Percentiles rank a stretch among this genome's conserved stretches.
These are phyloP conservation scores for Takifugu bimaculatus DNA, from an alignment of 2,113 vertebrate species.

Conservation along the genomic window DNA sequence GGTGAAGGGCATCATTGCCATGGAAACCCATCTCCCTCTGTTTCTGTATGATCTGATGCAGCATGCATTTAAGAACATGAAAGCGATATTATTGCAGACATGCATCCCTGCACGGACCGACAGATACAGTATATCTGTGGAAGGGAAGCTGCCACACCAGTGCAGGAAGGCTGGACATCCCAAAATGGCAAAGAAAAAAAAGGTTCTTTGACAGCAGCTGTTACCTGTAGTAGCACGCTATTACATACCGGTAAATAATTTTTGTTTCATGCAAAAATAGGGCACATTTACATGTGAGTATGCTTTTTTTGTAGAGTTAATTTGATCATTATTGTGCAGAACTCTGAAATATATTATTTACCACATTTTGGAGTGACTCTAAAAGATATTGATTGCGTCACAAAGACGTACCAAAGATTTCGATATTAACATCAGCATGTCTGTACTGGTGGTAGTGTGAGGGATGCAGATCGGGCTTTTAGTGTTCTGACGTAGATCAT, in stretches of 20 bases:
- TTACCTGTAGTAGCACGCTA: conserved; percentile 4
- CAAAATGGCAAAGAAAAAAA: background rate
- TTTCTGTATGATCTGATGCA: conserved; percentile 53
- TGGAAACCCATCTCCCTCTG: conserved; percentile 70
- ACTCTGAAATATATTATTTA: no score
- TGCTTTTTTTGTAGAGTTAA: no score
- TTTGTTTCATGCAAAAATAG: background rate
- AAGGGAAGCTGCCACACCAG: background rate
- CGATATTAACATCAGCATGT: no score
- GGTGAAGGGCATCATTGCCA: conserved; percentile 59
- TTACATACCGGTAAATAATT: conserved; percentile 4
- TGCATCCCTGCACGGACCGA: background rate
- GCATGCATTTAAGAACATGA: conserved; percentile 43
- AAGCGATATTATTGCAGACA: conserved; percentile 19
- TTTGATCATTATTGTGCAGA: no score
- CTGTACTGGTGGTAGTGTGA: no score
- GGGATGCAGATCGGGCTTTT: no score
- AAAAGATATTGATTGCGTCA: no score
- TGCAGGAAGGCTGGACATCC: background rate
- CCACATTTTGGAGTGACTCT: no score
- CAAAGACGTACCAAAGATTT: no score
- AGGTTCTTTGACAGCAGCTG: background rate
- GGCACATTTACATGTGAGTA: no score
- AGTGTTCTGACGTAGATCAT: no score
- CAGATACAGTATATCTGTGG: no score